A percentile compares a stretch with the other conserved stretches of the same genome.
Conservation (phyloP, 1,140 invertebrate species). For the Lamellibrachia luymesi region DNA sequence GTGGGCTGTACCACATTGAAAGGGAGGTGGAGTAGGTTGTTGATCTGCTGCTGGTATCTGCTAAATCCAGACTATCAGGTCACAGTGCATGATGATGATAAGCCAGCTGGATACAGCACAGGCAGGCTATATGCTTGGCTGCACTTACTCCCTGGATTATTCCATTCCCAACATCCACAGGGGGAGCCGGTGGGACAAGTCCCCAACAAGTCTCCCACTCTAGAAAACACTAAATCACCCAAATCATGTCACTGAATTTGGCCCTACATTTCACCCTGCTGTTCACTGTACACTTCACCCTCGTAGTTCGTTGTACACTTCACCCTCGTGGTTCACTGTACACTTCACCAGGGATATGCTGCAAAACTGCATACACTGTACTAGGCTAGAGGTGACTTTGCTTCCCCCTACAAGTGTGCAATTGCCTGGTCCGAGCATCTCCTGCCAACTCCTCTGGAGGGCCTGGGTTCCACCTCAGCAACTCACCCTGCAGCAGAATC, state of each 20-base stretch:
- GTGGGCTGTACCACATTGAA: neutral
- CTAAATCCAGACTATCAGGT: conserved; percentile 4
- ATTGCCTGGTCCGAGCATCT: neutral
- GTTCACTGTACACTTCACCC: neutral
- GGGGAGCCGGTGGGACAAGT: neutral
- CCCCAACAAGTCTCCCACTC: neutral
- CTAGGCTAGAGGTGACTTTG: neutral
- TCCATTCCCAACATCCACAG: neutral
- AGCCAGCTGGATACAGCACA: neutral
- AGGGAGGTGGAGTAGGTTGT: neutral
- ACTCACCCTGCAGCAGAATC: neutral
- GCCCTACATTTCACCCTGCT: neutral
- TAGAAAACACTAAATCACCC: neutral
- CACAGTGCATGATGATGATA: neutral
- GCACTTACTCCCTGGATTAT: neutral
- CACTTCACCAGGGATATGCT: neutral
- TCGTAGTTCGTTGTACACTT: neutral
- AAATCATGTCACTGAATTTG: neutral
- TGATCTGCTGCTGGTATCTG: neutral
- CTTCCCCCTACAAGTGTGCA: neutral
- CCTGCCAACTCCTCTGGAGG: neutral
- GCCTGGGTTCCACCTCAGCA: neutral
- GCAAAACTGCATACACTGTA: neutral
- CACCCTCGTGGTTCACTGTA: neutral
- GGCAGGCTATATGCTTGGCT: conserved; percentile 3